Evolutionary conservation across 1,140 invertebrate species (phyloP).

Genomic region (Drosophila pectinifera): DNA sequence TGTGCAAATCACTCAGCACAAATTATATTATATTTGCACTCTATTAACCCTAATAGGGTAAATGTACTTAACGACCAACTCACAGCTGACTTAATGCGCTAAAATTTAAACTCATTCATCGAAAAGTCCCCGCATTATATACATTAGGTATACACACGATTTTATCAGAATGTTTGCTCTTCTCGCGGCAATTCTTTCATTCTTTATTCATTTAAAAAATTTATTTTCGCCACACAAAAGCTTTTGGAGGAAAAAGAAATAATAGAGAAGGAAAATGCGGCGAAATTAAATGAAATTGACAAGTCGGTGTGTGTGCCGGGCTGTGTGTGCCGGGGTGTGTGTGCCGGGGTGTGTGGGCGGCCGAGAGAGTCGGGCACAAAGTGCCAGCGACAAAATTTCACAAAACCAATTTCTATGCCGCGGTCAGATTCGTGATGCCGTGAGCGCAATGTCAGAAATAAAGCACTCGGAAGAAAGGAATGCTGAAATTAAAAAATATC

Average conservation of each 20-base stretch:
- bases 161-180: slow-evolving; percentile 36
- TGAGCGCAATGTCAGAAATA: slow-evolving; percentile 48
- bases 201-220: slow-evolving; percentile 64
- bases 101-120: slow-evolving; percentile 43
- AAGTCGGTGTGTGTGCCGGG: slow-evolving; percentile 17
- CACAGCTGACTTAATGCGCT: slow-evolving; percentile 30
- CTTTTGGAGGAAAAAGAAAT: slow-evolving; percentile 29
- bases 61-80: slow-evolving; percentile 16
- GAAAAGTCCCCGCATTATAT: slow-evolving; percentile 20
- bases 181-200: slow-evolving; percentile 47
- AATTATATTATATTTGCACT: slow-evolving; percentile 8
- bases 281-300: slow-evolving; percentile 79
- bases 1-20: background rate
- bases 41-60: slow-evolving; percentile 27
- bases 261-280: slow-evolving; percentile 55
- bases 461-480: slow-evolving; percentile 14
- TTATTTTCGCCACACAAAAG: slow-evolving; percentile 61
- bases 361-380: slow-evolving; percentile 44
- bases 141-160: slow-evolving; percentile 13
- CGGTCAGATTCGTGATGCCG: slow-evolving; percentile 25
- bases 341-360: slow-evolving; percentile 15
- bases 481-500: slow-evolving; percentile 1
- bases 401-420: slow-evolving; percentile 32
- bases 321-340: background rate
- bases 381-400: slow-evolving; percentile 35